phyloP scores from a whole-genome alignment of 2,797 vertebrate species.

The Hirundo rustica region DNA sequence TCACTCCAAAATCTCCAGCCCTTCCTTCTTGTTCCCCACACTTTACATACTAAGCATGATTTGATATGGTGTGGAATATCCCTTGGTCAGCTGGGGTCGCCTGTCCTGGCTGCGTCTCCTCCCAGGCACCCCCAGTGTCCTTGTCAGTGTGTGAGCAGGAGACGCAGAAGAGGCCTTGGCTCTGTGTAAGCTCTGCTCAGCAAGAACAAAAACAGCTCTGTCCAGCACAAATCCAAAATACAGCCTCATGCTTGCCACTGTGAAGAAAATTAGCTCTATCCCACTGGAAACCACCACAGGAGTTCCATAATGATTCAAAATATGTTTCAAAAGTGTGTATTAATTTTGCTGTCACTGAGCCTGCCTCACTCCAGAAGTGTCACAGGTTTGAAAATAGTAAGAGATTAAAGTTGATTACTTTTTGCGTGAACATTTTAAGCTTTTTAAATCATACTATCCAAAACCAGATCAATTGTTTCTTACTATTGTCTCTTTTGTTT shows the following conservation, averaged over 20 bases:
- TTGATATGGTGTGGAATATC: not conserved
- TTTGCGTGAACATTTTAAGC: not conserved
- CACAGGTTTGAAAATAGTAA: not conserved
- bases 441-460: not conserved
- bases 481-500: not conserved
- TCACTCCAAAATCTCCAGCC: not conserved
- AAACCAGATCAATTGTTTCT: not conserved
- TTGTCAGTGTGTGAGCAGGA: not conserved
- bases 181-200: not conserved
- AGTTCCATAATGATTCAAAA: not conserved
- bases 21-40: not conserved
- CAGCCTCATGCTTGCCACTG: not conserved
- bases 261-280: not conserved
- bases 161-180: not conserved
- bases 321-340: not conserved
- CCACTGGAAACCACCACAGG: not conserved
- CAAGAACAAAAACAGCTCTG: not conserved
- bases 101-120: not conserved
- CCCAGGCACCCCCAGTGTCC: accelerated
- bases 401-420: not conserved
- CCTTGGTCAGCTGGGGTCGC: not conserved
- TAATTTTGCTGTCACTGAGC: not conserved
- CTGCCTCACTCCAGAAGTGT: not conserved
- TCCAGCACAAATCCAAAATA: not conserved
- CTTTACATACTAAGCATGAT: too few species aligned